Percentiles rank a stretch among this genome's conserved stretches.
These are phyloP conservation scores for Oryzias curvinotus DNA, from an alignment of 2,113 vertebrate genomes.

Conservation along the genomic window DNA sequence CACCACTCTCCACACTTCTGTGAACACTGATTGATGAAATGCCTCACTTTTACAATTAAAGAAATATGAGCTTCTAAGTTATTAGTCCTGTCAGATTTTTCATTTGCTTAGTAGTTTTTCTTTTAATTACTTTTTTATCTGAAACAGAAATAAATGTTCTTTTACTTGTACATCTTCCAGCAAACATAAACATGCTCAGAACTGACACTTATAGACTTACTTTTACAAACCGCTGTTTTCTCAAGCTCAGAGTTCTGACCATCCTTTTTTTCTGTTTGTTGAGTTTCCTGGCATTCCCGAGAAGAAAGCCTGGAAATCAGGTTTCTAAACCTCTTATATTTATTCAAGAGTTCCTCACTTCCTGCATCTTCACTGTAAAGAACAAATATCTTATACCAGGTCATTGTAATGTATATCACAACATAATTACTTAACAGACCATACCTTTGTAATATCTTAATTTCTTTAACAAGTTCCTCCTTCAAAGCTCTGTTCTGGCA, in stretches of 20 bases:
- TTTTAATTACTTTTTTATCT: no score
- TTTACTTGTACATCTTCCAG: no score
- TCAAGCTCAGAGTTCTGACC: background rate
- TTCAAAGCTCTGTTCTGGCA: constrained; percentile 80
- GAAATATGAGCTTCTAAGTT: background rate
- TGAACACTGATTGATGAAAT: no score
- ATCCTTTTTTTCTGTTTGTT: constrained; percentile 40
- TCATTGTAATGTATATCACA: background rate
- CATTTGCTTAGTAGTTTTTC: no score
- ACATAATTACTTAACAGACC: background rate
- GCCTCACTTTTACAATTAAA: no score
- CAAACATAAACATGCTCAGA: no score
- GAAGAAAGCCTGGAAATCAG: constrained; percentile 86
- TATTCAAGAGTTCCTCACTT: constrained; percentile 77
- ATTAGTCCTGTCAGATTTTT: no score
- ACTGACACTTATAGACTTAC: constrained; percentile 1
- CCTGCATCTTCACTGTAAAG: constrained; percentile 80
- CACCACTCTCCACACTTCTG: no score
- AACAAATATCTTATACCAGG: background rate
- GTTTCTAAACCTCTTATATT: constrained; percentile 80
- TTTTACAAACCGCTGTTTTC: background rate
- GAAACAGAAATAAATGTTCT: no score
- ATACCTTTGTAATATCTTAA: constrained; percentile 82
- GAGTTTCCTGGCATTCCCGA: constrained; percentile 81
- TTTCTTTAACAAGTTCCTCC: constrained; percentile 77